A percentile compares a stretch with the other conserved stretches of the same genome.
These are phyloP conservation scores for Falco naumanni DNA, from an alignment of 2,797 vertebrate species.

Conservation along the genomic window DNA sequence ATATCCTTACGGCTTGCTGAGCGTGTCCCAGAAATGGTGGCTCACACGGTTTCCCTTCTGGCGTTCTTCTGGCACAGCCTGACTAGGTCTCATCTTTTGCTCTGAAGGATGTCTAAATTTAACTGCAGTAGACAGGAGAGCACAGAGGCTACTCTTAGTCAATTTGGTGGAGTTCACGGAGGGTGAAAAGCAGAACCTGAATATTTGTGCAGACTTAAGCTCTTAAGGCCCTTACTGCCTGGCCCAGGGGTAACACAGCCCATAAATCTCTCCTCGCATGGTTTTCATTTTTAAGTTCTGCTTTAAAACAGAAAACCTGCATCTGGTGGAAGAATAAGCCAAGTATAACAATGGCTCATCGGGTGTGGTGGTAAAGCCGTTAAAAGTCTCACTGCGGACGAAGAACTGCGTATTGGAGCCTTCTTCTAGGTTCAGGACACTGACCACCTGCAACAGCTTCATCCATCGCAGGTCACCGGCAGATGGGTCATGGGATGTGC, in stretches of 20 bases:
- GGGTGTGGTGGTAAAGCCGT: not conserved
- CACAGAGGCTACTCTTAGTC: not conserved
- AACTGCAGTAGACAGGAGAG: not conserved
- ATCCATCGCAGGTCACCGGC: not conserved
- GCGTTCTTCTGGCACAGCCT: not conserved
- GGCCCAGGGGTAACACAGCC: constrained; percentile 4
- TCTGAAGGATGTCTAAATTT: not conserved
- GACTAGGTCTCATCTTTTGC: not conserved
- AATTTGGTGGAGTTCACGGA: not conserved
- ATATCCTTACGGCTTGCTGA: not conserved
- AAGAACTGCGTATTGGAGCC: not conserved
- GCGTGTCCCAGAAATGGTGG: not conserved
- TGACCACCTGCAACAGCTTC: not conserved
- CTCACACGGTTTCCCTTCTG: not conserved
- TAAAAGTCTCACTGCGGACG: not conserved
- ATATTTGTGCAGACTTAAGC: constrained; percentile 3
- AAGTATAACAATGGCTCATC: not conserved
- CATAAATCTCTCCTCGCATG: not conserved
- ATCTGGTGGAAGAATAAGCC: constrained; percentile 48
- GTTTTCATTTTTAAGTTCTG: constrained; percentile 31
- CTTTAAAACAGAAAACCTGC: constrained; percentile 26
- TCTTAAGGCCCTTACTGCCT: not conserved
- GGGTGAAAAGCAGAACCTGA: not conserved
- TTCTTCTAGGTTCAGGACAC: not conserved
- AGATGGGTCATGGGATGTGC: not conserved